Base-by-base conservation (phyloP, 2,888 invertebrate genomes). In the Cactoblastis cactorum region DNA sequence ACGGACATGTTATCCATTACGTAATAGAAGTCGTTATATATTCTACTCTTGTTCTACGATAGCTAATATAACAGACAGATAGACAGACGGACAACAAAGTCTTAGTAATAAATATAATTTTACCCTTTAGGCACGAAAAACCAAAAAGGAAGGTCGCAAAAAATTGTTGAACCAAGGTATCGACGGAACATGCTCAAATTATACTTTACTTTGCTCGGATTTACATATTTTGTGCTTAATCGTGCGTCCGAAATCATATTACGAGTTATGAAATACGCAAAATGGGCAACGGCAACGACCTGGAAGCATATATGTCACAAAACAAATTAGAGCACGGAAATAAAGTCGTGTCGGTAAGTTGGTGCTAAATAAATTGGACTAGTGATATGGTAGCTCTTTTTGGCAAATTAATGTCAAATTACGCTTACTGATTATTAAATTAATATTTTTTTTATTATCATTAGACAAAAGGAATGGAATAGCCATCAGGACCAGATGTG, bases 161-260 rank as follows among this genome's bases (percentile, higher is more conserved):
- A 28, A 28, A 9, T 28, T 9, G 1, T 28, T 28, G 28, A 28
- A 28, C 9, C 9, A 28, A 28, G 33, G 38, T 18, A 35, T 47
- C 35, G 22, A 49, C 37, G 35, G 14, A 49, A 45, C 45, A 35
- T 34, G 24, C 41, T 52, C 35, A 15, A 35, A 17, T 46, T n/a
- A n/a, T n/a, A 47, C 46, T 37, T 41, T 52, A 54, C 52, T 58
- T 59, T 54, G 51, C 53, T 54, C 52, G 55, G 57, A 58, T 59
- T 62, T 62, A 60, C 59, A 61, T 67, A 64, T 60, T 58, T 61
- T 59, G 62, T 65, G 65, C 59, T 72, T 73, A 77, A 76, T 76
- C 71, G 75, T 65, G 69, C 70, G 63, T 67, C 66, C 56, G 58
- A 68, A 74, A 74, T 77, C 70, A 74, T 64, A 72, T 71, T 68